Evolutionary conservation across 2,888 invertebrate species (phyloP).

Genomic region (Nesidiocoris tenuis): DNA sequence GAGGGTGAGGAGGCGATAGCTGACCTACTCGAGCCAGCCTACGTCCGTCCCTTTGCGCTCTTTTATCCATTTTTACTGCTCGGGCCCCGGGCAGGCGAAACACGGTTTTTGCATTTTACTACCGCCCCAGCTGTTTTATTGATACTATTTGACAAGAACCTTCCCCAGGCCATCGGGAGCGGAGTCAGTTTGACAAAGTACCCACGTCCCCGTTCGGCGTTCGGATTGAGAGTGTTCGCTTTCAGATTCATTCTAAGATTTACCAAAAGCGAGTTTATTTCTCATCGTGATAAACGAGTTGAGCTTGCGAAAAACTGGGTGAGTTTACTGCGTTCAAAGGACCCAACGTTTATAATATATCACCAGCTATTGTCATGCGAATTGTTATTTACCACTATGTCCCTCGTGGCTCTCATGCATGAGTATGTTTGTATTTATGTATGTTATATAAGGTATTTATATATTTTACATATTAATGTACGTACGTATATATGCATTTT

Average conservation of each 20-base stretch:
- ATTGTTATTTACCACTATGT: too few species aligned
- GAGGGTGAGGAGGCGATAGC: background rate
- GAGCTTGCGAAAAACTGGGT: background rate
- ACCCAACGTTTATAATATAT: too few species aligned
- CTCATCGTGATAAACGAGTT: background rate
- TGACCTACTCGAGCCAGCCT: conserved; percentile 15
- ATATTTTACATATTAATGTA: too few species aligned
- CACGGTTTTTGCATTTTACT: conserved; percentile 23
- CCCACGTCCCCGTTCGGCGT: background rate
- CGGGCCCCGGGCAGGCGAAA: background rate
- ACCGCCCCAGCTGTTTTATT: conserved; percentile 37
- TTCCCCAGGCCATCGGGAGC: background rate
- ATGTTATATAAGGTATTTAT: too few species aligned
- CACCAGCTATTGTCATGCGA: too few species aligned
- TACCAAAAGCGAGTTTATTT: background rate
- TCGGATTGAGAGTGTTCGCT: background rate
- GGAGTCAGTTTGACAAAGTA: background rate
- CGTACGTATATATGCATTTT: too few species aligned
- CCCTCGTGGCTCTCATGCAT: too few species aligned
- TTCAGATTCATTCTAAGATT: background rate
- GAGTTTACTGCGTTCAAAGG: too few species aligned
- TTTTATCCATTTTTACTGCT: conserved; percentile 15
- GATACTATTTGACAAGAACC: conserved; percentile 37
- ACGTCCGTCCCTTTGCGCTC: background rate
- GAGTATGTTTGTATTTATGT: too few species aligned